Base-by-base conservation (phyloP, 2,113 vertebrate species). In the Tachuris rubrigastra region DNA sequence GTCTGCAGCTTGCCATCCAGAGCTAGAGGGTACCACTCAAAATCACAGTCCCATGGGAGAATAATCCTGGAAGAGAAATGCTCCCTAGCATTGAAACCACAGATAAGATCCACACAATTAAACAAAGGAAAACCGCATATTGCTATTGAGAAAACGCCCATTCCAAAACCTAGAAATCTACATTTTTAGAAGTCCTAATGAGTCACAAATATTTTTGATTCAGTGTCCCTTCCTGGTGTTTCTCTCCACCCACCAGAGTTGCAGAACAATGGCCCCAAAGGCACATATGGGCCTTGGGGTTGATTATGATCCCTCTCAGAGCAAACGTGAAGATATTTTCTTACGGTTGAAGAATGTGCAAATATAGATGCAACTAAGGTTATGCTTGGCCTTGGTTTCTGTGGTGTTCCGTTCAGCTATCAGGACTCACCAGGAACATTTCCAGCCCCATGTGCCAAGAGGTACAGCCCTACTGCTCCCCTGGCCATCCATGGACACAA, bases 31-130 rank as follows among this genome's bases (percentile, higher is more conserved):
- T 30, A 35, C 89, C 68, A 30, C 5, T 22, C 39, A 63, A 50
- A 87, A 79, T 21, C 44, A 33, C 35, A 39, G 18, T 16, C 20
- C 42, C 4, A 0, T 2, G n/a, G 44, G 53, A 37, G 66, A 63
- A 19, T 2, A 0, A 9, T 4, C 6, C 11, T 13, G 59, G 24
- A 49, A 83, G 28, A 76, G 21, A 73, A 83, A 58, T 4, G 19
- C 23, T 60, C 9, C 8, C 68, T 67, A 66, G 50, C 58, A 69
- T 0, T 28, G 58, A 59, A 78, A n/a, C 20, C 22, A 35, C 16
- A 60, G 8, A 5, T 9, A 37, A 47, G 55, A 28, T 63, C 8
- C 2, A 0, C 2, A 7, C 8, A 53, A 0, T 0, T 2, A 55
- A 37, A 37, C 24, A 49, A 28, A 28, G 27, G 49, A 47, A 52